Base-by-base conservation (phyloP, 2,797 vertebrate genomes). In the Heteromormyrus szaboi region DNA sequence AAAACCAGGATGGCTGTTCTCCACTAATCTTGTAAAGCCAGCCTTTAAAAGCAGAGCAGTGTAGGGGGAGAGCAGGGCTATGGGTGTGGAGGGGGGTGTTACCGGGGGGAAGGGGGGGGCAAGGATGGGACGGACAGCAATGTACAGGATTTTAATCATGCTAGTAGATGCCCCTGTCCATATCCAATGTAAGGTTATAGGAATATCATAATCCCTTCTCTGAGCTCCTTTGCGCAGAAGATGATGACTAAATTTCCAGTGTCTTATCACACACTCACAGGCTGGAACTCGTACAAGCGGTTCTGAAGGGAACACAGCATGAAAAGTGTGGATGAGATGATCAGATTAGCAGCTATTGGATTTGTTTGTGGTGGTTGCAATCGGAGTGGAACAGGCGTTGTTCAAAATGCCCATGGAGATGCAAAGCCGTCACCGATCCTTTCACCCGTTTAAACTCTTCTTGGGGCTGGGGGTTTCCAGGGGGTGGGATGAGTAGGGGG, bases 251-350 rank as follows among this genome's bases (percentile, higher is more conserved):
- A 97, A 98, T 98, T 97, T 97, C 96, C 97, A 98, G 96, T 98
- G 97, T 98, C 98, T 98, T 99, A 99, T 99, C 97, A 97, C 97
- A 97, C 96, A 96, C 96, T 97, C 96, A 95, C 97, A 99, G 98
- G 95, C 97, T 97, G 97, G 96, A 97, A 96, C 96, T 96, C 96
- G 96, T 97, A 97, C 95, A 97, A 97, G 96, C 94, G 95, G 93
- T 97, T 97, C 96, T 96, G 95, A 96, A 95, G 95, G 95, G 94
- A 97, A 96, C 96, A 96, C 97, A 97, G 98, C 97, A 96, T 98
- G 98, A 97, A 97, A 96, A 98, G 94, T 96, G 95, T 95, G 96
- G 95, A 97, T 96, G 94, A 97, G 96, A 97, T 97, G 97, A 98
- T 97, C 97, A 97, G 98, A 98, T 98, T 97, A 98, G 95, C 93